Base-by-base conservation (phyloP, 2,113 vertebrate genomes). In the Onychostruthus taczanowskii region DNA sequence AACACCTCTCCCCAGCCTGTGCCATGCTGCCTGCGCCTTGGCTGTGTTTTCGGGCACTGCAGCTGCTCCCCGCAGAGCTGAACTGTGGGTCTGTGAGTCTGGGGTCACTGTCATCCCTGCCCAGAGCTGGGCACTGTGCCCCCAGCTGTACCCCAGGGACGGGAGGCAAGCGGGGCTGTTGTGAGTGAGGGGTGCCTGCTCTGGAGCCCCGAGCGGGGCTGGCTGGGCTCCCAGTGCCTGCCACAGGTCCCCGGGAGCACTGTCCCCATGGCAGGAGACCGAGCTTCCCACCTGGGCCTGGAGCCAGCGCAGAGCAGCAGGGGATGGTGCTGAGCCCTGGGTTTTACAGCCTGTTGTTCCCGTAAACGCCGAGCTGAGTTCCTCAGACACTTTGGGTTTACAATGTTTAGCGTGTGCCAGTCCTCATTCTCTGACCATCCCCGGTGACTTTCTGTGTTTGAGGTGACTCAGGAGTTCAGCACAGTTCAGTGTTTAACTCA, bases 11-110 rank as follows among this genome's bases (percentile, higher is more conserved):
- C 59, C 49, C 59, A 52, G 59, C n/a, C 59, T 2, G 1, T 21
- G 39, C 68, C 0, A 12, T 27, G 72, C 81, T 73, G 58, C 69
- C 77, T 8, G 39, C 2, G 0, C 50, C 75, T 19, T 39, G 0
- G 0, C 49, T 1, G 2, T 1, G 4, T 1, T 35, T 41, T 61
- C 0, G 2, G 58, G 63, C 7, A 6, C 28, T 2, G 1, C 69
- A 53, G 52, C 26, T 4, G 5, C 53, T 63, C 17, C 76, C 58
- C 3, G 4, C 11, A 7, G 5, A 31, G 56, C 77, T 18, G 53
- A 41, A 3, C 58, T 35, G n/a, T n/a, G 56, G 21, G 20, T 21
- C 27, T 37, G 43, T 4, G 10, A 50, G 2, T 12, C 46, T 10
- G 77, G 8, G 63, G 23, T 17, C 69, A 5, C 3, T 3, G 2